A percentile compares a stretch with the other conserved stretches of the same genome.
These are phyloP conservation scores for Helleia helle DNA, from an alignment of 2,888 invertebrate species.

Conservation along the genomic window DNA sequence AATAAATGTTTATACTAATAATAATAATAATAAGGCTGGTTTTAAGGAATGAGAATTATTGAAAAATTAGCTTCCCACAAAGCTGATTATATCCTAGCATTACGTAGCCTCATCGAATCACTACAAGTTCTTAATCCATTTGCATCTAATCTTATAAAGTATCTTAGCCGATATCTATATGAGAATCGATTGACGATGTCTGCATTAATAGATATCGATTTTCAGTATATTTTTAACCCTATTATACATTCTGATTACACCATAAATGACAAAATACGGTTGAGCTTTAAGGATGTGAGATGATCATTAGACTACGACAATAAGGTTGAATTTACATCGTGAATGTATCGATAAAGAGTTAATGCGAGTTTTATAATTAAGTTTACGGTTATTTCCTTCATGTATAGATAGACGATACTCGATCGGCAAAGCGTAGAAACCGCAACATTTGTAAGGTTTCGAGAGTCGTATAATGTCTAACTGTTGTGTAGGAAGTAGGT, in stretches of 20 bases:
- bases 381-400: conserved; percentile 27
- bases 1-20: background rate
- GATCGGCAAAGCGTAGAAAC: conserved; percentile 55
- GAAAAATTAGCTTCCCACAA: conserved; percentile 26
- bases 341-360: conserved; percentile 16
- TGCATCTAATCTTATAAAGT: conserved; percentile 71
- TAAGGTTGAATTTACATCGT: conserved; percentile 1
- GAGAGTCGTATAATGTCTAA: conserved; percentile 57
- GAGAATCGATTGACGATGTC: conserved; percentile 6
- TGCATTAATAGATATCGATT: background rate
- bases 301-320: background rate
- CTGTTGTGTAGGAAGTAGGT: conserved; percentile 61
- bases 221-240: background rate
- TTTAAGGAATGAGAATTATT: conserved; percentile 18
- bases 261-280: background rate
- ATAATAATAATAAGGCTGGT: background rate
- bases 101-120: conserved; percentile 57
- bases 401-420: conserved; percentile 23
- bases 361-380: conserved; percentile 17
- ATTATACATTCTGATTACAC: background rate
- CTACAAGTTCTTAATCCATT: conserved; percentile 66
- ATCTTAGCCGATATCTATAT: conserved; percentile 48
- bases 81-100: conserved; percentile 49
- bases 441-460: conserved; percentile 65
- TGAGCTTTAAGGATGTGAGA: background rate